Evolutionary conservation across 1,140 invertebrate species (phyloP).

Genomic region (Cydia fagiglandana): DNA sequence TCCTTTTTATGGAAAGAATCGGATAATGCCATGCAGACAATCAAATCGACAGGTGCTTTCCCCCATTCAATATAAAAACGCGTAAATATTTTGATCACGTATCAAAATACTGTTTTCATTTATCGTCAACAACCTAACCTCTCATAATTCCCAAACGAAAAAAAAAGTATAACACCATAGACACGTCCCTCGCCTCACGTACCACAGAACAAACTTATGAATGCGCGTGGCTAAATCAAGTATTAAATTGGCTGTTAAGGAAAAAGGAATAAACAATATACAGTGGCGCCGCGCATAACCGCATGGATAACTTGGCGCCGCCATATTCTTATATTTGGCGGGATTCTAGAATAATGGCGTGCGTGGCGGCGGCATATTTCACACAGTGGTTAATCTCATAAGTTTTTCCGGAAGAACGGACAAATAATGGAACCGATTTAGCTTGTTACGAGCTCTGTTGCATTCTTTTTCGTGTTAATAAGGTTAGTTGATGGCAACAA

Average conservation of each 20-base stretch:
- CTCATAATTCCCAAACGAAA: conserved; percentile 25
- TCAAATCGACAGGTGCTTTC: background rate
- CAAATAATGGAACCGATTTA: conserved; percentile 29
- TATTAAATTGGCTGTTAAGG: background rate
- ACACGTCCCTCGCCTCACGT: conserved; percentile 5
- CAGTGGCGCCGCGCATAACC: background rate
- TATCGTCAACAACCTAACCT: conserved; percentile 5
- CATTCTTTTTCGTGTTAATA: conserved; percentile 25
- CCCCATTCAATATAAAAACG: background rate
- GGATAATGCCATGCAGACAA: background rate
- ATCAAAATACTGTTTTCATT: background rate
- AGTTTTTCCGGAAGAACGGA: conserved; percentile 30
- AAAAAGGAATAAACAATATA: background rate
- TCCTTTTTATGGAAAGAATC: background rate
- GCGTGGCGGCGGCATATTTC: conserved; percentile 21
- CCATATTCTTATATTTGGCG: conserved; percentile 28
- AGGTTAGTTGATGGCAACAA: background rate
- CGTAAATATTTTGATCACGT: conserved; percentile 11
- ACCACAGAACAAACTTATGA: conserved; percentile 5
- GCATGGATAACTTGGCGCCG: conserved; percentile 1
- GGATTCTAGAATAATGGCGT: conserved; percentile 20
- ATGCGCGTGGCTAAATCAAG: background rate
- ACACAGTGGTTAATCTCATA: conserved; percentile 27
- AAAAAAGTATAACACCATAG: conserved; percentile 12
- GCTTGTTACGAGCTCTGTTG: conserved; percentile 29